These are phyloP conservation scores for Leucophenga montana DNA, from an alignment of 2,888 invertebrate genomes.

Conservation along the genomic window DNA sequence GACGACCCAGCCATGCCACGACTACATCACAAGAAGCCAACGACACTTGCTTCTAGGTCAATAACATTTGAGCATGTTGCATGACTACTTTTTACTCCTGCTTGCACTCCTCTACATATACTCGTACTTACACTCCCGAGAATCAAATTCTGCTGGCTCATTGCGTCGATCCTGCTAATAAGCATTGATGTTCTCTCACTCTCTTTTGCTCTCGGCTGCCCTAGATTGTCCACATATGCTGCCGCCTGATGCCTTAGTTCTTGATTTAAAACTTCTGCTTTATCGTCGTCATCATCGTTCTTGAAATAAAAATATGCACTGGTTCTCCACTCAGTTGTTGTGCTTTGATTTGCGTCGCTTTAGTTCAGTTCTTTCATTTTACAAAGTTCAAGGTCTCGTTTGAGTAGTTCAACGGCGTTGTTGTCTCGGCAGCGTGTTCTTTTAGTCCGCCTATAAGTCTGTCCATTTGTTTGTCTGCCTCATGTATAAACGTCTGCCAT, in stretches of 20 bases:
- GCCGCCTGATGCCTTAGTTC: not conserved
- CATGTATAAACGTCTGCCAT: no score
- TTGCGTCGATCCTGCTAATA: constrained; percentile 17
- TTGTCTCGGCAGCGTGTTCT: constrained; percentile 6
- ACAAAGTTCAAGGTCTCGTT: constrained; percentile 59
- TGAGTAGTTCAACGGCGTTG: constrained; percentile 46
- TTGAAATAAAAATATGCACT: not conserved
- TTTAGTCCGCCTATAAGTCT: not conserved
- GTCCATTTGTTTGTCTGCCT: not conserved
- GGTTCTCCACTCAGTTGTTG: not conserved
- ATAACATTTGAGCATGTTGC: constrained; percentile 12
- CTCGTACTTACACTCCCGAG: not conserved
- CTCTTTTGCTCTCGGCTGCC: not conserved
- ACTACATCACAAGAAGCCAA: not conserved
- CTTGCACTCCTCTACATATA: not conserved
- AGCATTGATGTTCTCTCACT: not conserved
- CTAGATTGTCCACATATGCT: not conserved
- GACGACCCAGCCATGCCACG: not conserved
- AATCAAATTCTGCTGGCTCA: not conserved
- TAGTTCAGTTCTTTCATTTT: constrained; percentile 32
- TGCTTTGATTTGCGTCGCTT: constrained; percentile 1
- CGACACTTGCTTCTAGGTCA: constrained; percentile 26
- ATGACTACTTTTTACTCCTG: no score
- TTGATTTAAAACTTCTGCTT: not conserved
- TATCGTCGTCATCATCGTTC: no score